phyloP scores from a whole-genome alignment of 2,888 invertebrate genomes.

The Folsomia manolachei region DNA sequence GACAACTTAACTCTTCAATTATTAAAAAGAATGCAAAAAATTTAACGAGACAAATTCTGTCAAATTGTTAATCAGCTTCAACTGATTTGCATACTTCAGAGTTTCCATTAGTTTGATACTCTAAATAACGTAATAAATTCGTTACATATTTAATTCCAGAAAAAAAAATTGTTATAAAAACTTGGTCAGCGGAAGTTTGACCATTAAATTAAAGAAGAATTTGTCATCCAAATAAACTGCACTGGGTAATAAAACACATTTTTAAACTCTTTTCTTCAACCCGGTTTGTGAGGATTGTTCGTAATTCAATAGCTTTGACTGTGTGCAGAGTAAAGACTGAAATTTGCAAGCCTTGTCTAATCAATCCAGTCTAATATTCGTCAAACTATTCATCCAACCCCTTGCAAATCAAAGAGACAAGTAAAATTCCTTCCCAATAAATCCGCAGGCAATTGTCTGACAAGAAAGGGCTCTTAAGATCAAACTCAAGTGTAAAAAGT shows the following conservation, averaged over 20 bases:
- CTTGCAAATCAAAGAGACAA: too few species aligned
- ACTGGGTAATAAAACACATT: neutral
- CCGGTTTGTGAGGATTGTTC: too few species aligned
- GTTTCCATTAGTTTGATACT: too few species aligned
- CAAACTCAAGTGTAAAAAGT: neutral
- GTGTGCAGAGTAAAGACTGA: too few species aligned
- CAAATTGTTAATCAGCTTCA: conserved; percentile 5
- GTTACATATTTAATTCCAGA: neutral
- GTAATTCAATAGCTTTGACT: too few species aligned
- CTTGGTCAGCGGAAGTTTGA: neutral
- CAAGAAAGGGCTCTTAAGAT: conserved; percentile 2
- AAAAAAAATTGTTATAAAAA: neutral
- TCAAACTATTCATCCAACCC: neutral
- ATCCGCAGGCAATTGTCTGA: conserved; percentile 11
- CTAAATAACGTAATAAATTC: neutral
- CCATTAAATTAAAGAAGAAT: too few species aligned
- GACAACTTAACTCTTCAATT: neutral
- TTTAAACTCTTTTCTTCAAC: too few species aligned
- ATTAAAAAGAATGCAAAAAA: neutral
- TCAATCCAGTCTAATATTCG: neutral
- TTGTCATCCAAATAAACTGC: neutral
- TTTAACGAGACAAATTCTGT: conserved; percentile 4
- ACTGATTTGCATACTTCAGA: neutral
- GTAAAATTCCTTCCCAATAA: conserved; percentile 9
- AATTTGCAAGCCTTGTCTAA: too few species aligned